A percentile compares a stretch with the other conserved stretches of the same genome.
These are phyloP conservation scores for Drosophila meridiana DNA, from an alignment of 2,888 invertebrate genomes.

Conservation along the genomic window DNA sequence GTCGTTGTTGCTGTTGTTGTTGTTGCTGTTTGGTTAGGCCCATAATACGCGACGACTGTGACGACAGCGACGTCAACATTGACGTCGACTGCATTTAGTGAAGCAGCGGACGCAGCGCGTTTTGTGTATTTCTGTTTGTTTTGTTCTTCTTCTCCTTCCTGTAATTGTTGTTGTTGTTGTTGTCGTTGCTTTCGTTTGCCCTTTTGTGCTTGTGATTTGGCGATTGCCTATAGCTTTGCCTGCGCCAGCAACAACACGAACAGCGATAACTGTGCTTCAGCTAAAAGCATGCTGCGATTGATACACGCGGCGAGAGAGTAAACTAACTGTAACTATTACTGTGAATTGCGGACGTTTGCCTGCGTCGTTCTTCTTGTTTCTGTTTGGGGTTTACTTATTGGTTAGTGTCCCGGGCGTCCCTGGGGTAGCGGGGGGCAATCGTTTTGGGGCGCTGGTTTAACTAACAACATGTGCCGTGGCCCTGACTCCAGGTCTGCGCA, in stretches of 20 bases:
- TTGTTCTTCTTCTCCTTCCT: background rate
- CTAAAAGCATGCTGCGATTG: constrained; percentile 41
- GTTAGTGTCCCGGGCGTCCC: constrained; percentile 39
- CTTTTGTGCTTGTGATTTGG: constrained; percentile 15
- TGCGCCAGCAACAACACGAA: constrained; percentile 3
- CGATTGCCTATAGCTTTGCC: constrained; percentile 28
- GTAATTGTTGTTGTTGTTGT: background rate
- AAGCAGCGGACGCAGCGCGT: constrained; percentile 50
- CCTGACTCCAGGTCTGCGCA: constrained; percentile 51
- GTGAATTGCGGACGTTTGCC: constrained; percentile 9
- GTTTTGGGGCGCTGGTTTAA: constrained; percentile 43
- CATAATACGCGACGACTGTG: constrained; percentile 59
- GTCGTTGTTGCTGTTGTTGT: constrained; percentile 43
- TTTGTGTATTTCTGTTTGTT: constrained; percentile 33
- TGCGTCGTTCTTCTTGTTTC: constrained; percentile 11
- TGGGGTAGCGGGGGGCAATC: background rate
- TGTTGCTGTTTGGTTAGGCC: constrained; percentile 52
- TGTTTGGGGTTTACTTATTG: constrained; percentile 49
- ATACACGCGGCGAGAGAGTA: constrained; percentile 23
- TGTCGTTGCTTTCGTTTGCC: background rate
- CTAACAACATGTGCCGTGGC: constrained; percentile 45
- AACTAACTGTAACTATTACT: constrained; percentile 33
- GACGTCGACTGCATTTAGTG: constrained; percentile 64
- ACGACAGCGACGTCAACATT: constrained; percentile 53
- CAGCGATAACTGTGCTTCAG: constrained; percentile 26